Evolutionary conservation across 1,140 invertebrate species (phyloP), one percentile per base, ranked within the genome.

Genomic region (Mya arenaria): DNA sequence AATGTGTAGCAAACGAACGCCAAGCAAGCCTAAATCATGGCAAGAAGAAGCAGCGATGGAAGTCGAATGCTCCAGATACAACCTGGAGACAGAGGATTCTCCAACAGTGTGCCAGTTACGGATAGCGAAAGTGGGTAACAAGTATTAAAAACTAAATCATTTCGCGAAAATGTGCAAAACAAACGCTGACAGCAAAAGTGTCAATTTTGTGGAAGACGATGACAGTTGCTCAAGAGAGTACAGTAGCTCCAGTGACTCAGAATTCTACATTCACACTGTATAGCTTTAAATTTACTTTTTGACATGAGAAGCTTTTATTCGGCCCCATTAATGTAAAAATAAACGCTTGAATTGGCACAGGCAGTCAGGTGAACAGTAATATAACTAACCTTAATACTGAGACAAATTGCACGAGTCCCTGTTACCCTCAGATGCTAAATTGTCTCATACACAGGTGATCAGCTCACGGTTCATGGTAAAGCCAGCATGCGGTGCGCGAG

Each of bases 201-300:
- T 44, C 6, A 44, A 52, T n/a, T 41, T 28, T 69, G 17, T 48
- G 4, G 25, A 3, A 15, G 39, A 15, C 39, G 2, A 4, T 23
- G n/a, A n/a, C n/a, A n/a, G n/a, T n/a, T n/a, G n/a, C n/a, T n/a
- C n/a, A n/a, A n/a, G n/a, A n/a, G n/a, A n/a, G n/a, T n/a, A n/a
- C n/a, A n/a, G n/a, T n/a, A n/a, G n/a, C n/a, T n/a, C n/a, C n/a
- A n/a, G 4, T 17, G 30, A 52, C 56, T 0, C 1, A 48, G 68
- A 71, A 32, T 71, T 32, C n/a, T 55, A 30, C 23, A 23, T 69
- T 48, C 19, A 69, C 39, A 69, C 44, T 25, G 68, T 52, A 71
- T 55, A 56, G 32, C n/a, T n/a, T n/a, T n/a, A 19, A 71, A 17
- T 56, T 68, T 23, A 41, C 66, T 48, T 17, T 4, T 36, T 44